Conservation (phyloP, 2,888 invertebrate genomes). For the Drosophila subquinaria region DNA sequence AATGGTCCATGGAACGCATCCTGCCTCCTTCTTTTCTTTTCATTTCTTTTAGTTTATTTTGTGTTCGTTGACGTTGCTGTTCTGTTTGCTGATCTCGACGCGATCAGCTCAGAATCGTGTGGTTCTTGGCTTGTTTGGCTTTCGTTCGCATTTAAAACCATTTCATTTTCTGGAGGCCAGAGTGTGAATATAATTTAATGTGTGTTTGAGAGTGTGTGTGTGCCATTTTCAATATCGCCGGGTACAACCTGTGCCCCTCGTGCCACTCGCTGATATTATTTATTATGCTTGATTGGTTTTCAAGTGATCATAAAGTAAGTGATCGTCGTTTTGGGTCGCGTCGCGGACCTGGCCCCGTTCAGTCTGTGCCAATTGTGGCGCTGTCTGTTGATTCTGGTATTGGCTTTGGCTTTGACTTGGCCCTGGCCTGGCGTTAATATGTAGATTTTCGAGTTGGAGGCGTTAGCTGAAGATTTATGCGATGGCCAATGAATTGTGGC, state of each 20-base stretch:
- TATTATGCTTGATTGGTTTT: conserved; percentile 85
- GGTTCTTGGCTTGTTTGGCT: conserved; percentile 55
- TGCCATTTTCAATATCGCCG: conserved; percentile 84
- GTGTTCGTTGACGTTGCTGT: conserved; percentile 43
- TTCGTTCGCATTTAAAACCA: conserved; percentile 74
- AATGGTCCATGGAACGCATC: conserved; percentile 60
- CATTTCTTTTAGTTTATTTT: conserved; percentile 7
- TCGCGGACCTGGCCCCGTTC: conserved; percentile 51
- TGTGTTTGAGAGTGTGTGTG: conserved; percentile 51
- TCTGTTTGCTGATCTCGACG: conserved; percentile 78
- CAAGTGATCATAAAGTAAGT: conserved; percentile 85
- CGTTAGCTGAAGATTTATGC: conserved; percentile 70
- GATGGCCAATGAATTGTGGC: conserved; percentile 52
- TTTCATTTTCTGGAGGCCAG: conserved; percentile 84
- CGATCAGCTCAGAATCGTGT: conserved; percentile 50
- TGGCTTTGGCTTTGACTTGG: conserved; percentile 41
- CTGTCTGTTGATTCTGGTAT: conserved; percentile 61
- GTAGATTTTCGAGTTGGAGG: conserved; percentile 72
- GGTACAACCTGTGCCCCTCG: conserved; percentile 46
- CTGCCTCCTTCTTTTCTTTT: conserved; percentile 53
- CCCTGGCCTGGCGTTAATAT: conserved; percentile 72
- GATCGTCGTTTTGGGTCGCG: conserved; percentile 73
- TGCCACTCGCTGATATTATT: conserved; percentile 80
- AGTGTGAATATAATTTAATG: conserved; percentile 86
- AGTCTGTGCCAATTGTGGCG: conserved; percentile 69